Evolutionary conservation across 1,140 invertebrate species (phyloP).

Genomic region (Scaptomyza montana): DNA sequence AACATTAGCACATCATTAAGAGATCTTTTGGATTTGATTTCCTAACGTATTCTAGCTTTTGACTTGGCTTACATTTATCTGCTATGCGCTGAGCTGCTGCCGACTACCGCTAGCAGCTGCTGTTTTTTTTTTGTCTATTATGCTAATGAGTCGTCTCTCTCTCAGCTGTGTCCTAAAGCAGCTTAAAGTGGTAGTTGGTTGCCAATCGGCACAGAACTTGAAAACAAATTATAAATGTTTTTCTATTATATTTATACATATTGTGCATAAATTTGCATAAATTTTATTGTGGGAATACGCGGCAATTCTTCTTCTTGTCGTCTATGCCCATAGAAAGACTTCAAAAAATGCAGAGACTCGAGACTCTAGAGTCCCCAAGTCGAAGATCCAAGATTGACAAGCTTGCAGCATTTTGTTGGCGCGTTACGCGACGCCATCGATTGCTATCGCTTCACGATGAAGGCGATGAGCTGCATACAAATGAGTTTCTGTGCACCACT

Average conservation of each 20-base stretch:
- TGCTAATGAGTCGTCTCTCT: slow-evolving; percentile 55
- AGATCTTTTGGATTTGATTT: slow-evolving; percentile 52
- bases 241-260: slow-evolving; percentile 7
- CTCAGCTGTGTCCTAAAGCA: slow-evolving; percentile 37
- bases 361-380: neutral
- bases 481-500: slow-evolving; percentile 36
- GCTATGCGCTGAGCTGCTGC: slow-evolving; percentile 1
- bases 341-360: neutral
- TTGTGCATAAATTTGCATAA: slow-evolving; percentile 72
- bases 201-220: slow-evolving; percentile 46
- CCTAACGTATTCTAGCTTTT: slow-evolving; percentile 28
- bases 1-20: slow-evolving; percentile 74
- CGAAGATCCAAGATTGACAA: slow-evolving; percentile 53
- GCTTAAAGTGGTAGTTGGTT: slow-evolving; percentile 39
- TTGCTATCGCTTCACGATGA: slow-evolving; percentile 51
- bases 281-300: slow-evolving; percentile 57
- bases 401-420: slow-evolving; percentile 64
- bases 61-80: slow-evolving; percentile 25
- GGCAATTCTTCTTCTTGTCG: neutral
- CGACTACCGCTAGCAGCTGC: slow-evolving; percentile 43
- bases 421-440: slow-evolving; percentile 73
- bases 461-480: slow-evolving; percentile 65
- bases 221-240: slow-evolving; percentile 60
- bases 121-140: slow-evolving; percentile 57
- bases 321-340: neutral